Percentiles rank a stretch among this genome's conserved stretches.
phyloP scores from a whole-genome alignment of 2,797 vertebrate genomes.

The Amniataba percoides region DNA sequence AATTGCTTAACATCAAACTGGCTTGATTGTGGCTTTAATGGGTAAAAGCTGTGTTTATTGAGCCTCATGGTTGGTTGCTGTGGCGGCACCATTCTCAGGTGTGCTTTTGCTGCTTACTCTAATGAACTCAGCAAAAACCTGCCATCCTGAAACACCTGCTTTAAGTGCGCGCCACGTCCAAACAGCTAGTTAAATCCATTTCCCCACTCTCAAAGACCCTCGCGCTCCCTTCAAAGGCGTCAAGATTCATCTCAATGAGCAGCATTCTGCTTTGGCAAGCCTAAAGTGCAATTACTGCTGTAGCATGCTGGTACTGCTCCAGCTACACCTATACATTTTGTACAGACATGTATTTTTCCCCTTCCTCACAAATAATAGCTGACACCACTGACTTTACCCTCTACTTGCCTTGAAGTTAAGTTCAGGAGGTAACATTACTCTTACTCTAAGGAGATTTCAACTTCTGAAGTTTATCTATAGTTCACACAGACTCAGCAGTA shows the following conservation, averaged over 20 bases:
- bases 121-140: slow-evolving; percentile 80
- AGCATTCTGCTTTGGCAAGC: slow-evolving; percentile 84
- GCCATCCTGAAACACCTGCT: slow-evolving; percentile 73
- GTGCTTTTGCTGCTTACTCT: slow-evolving; percentile 72
- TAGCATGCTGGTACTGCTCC: slow-evolving; percentile 71
- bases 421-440: slow-evolving; percentile 36
- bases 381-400: slow-evolving; percentile 69
- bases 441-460: slow-evolving; percentile 39
- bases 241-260: slow-evolving; percentile 84
- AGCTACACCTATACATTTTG: slow-evolving; percentile 77
- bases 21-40: slow-evolving; percentile 70
- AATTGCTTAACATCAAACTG: slow-evolving; percentile 60
- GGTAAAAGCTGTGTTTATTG: slow-evolving; percentile 73
- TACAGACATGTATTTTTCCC: slow-evolving; percentile 66
- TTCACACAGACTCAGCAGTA: neutral
- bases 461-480: neutral
- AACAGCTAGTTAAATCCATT: slow-evolving; percentile 80
- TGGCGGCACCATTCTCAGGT: slow-evolving; percentile 65
- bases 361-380: slow-evolving; percentile 71
- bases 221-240: slow-evolving; percentile 80
- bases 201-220: slow-evolving; percentile 77
- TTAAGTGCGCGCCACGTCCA: slow-evolving; percentile 74
- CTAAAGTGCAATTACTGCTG: slow-evolving; percentile 77
- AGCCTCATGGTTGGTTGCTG: slow-evolving; percentile 65
- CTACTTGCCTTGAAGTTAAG: slow-evolving; percentile 53